Percentiles rank a stretch among this genome's conserved stretches.
These are phyloP conservation scores for Drosophila monieri DNA, from an alignment of 2,888 invertebrate species.

Conservation along the genomic window DNA sequence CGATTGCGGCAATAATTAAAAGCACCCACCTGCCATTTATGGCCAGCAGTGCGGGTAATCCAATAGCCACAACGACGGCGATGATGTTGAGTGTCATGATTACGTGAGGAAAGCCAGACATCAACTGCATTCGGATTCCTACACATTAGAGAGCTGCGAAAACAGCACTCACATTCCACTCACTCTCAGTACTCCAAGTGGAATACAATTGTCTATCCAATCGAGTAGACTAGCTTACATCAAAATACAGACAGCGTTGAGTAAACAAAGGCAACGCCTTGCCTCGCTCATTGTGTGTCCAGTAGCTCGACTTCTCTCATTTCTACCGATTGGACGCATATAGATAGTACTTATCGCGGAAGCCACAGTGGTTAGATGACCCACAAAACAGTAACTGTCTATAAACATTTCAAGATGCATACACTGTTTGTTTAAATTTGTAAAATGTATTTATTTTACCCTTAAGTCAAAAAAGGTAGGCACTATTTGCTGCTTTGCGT, in stretches of 20 bases:
- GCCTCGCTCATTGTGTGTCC: neutral
- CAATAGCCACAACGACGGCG: neutral
- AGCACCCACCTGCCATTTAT: neutral
- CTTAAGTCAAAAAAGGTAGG: constrained; percentile 64
- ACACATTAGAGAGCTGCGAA: neutral
- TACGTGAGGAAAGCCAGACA: constrained; percentile 3
- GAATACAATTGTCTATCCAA: neutral
- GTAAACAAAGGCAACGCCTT: neutral
- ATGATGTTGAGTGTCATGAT: constrained; percentile 12
- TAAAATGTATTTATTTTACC: constrained; percentile 73
- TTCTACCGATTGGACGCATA: neutral
- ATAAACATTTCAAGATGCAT: too few relatives aligned
- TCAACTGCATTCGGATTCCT: constrained; percentile 8
- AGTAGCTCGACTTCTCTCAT: neutral
- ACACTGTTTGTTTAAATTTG: constrained; percentile 66
- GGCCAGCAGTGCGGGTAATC: neutral
- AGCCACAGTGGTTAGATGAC: neutral
- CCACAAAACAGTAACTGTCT: neutral
- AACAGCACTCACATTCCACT: neutral
- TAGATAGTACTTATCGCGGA: neutral
- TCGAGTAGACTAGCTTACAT: neutral
- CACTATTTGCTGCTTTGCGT: constrained; percentile 62
- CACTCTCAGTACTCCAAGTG: neutral
- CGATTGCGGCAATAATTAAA: neutral
- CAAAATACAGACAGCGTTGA: neutral